A percentile compares a stretch with the other conserved stretches of the same genome.
phyloP scores from a whole-genome alignment of 2,797 vertebrate genomes.

The Phoebastria nigripes region DNA sequence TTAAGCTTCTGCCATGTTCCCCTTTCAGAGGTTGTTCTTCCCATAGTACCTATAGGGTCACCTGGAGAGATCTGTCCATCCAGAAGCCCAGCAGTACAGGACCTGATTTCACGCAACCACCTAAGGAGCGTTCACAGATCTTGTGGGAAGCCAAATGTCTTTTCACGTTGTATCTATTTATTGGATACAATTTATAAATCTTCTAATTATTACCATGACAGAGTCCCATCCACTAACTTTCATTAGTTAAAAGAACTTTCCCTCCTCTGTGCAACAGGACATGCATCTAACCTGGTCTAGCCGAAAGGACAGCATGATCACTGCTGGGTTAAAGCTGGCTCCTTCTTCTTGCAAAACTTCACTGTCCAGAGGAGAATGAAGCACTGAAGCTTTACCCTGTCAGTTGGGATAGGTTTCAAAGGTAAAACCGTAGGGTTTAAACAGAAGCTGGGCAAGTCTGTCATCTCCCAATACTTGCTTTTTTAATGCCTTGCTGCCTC shows the following conservation, averaged over 20 bases:
- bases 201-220: background rate
- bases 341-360: background rate
- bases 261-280: background rate
- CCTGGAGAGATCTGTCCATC: background rate
- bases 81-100: background rate
- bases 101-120: background rate
- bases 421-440: background rate
- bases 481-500: background rate
- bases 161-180: background rate
- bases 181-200: background rate
- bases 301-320: background rate
- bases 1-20: background rate
- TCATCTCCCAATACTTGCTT: background rate
- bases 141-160: background rate
- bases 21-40: background rate
- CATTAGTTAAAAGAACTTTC: background rate
- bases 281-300: background rate
- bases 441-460: background rate
- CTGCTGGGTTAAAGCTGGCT: background rate
- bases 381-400: background rate
- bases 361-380: background rate
- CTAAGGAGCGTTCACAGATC: accelerated
- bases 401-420: background rate
- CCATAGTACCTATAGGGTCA: background rate
- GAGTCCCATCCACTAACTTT: background rate